Evolutionary conservation across 2,888 invertebrate species (phyloP), one percentile per base, ranked within the genome.

Genomic region (Volucella inanis): DNA sequence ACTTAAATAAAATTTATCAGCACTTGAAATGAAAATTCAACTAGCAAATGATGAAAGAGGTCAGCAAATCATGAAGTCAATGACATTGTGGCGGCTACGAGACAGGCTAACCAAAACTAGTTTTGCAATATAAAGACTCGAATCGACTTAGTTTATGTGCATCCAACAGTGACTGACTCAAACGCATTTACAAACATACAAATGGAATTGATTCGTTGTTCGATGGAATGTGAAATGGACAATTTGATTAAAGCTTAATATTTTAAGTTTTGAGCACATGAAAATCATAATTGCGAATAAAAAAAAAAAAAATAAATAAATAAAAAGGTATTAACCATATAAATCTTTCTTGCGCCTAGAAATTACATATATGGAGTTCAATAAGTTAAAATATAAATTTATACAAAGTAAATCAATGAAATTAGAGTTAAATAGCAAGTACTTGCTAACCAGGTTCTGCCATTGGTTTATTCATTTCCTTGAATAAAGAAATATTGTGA

Each of bases 51-150:
- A 64, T 70, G 62, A 81, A 81, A 68, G 70, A 64, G 81, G 81
- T 81, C 75, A 81, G 75, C 70, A 50, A 75, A 75, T 81, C 62
- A 52, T 81, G 62, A 43, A 75, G 75, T 81, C 81, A 81, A 81
- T 81, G 81, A 81, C 81, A 75, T 70, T 75, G 57, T 50, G 47
- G 45, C 45, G 54, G 70, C 55, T 61, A 31, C 50, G 15, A 78
- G 62, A 50, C 38, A 38, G 74, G 67, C 72, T 75, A 62, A 61
- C 55, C 31, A 62, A 75, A 81, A 81, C 81, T 57, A 62, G 81
- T 81, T 81, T 75, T 68, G 54, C 80, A 75, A 75, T 68, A 55
- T 62, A 38, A 80, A 55, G 49, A 55, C 61, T 52, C 15, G 72
- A 38, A 52, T 61, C 38, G 39, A 47, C 57, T 31, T 57, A 18